Evolutionary conservation across 2,888 invertebrate genomes (phyloP), one percentile per base, ranked within the genome.

Genomic region (Xanthia togata): DNA sequence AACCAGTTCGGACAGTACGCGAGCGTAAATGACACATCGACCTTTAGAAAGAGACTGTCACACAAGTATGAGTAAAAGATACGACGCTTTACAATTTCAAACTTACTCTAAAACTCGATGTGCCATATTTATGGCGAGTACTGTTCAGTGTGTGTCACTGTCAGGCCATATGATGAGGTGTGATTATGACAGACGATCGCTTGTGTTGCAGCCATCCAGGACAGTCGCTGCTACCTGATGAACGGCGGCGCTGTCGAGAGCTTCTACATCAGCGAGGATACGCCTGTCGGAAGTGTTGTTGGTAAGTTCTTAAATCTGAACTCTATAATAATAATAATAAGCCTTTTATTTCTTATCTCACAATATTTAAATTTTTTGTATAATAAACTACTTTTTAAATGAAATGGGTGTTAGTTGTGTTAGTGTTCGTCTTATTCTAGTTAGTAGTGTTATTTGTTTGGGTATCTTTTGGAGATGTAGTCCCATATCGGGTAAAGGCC

Each of bases 221-320:
- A 99, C 96, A 98, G 98, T 91, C 97, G 99, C 91, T 99, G 99
- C 93, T 99, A 98, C 94, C 96, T 99, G 92, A 98, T 98, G 96
- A 98, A 98, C 90, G 99, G 99, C 57, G 98, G 98, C 65, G 98
- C 99, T 1, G 98, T 98, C 70, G 99, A 98, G 93, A 99, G 98
- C 93, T 98, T 99, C 94, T 98, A 98, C 93, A 98, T 99, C 88
- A 98, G 98, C 92, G 99, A 99, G 96, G 98, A 98, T 92, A 97
- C 98, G 68, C 97, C 98, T 31, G 97, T 99, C 65, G 98, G 98
- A 82, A 97, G 98, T 86, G 97, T 97, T 69, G 97, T 99, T 79
- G 99, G 99, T 94, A 92, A 83, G 90, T 83, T 50, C 41, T 14
- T 50, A 53, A 6, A 8, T 11, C n/a, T 67, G 8, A 50, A 31